Evolutionary conservation across 2,113 vertebrate genomes (phyloP).

Genomic region (Sceloporus tristichus): DNA sequence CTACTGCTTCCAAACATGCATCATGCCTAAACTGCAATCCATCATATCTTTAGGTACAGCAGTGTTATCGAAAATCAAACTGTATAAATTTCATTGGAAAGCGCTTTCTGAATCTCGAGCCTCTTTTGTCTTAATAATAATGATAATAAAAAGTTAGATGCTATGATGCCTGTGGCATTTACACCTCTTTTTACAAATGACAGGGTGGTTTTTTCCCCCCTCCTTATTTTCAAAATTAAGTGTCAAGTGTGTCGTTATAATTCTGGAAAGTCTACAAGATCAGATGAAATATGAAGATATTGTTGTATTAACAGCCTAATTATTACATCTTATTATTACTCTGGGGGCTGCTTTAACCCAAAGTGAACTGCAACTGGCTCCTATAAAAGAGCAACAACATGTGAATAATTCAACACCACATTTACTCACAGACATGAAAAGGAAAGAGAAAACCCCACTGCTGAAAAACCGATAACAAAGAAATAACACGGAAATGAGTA

Average conservation of each 20-base stretch:
- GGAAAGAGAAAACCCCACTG: constrained; percentile 13
- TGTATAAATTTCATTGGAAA: constrained; percentile 44
- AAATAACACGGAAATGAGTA: constrained; percentile 38
- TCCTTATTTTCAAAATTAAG: constrained; percentile 48
- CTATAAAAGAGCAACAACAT: constrained; percentile 53
- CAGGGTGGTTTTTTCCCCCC: not conserved
- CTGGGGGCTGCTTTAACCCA: constrained; percentile 43
- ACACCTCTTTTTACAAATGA: constrained; percentile 27
- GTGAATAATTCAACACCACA: constrained; percentile 53
- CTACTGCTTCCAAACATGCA: constrained; percentile 61
- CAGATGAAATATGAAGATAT: constrained; percentile 39
- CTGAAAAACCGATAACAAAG: constrained; percentile 45
- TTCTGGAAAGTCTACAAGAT: constrained; percentile 18
- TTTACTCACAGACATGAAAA: constrained; percentile 28
- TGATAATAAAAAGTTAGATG: constrained; percentile 35
- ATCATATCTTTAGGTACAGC: constrained; percentile 51
- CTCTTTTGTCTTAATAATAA: constrained; percentile 45
- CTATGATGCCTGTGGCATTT: constrained; percentile 12
- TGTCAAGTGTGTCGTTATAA: constrained; percentile 32
- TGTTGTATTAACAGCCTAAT: constrained; percentile 59
- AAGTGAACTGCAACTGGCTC: constrained; percentile 29
- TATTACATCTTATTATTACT: constrained; percentile 50
- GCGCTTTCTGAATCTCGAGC: constrained; percentile 34
- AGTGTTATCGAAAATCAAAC: constrained; percentile 46
- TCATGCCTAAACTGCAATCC: constrained; percentile 41